Base-by-base conservation (phyloP, 2,888 invertebrate genomes). In the Macaria liturata region DNA sequence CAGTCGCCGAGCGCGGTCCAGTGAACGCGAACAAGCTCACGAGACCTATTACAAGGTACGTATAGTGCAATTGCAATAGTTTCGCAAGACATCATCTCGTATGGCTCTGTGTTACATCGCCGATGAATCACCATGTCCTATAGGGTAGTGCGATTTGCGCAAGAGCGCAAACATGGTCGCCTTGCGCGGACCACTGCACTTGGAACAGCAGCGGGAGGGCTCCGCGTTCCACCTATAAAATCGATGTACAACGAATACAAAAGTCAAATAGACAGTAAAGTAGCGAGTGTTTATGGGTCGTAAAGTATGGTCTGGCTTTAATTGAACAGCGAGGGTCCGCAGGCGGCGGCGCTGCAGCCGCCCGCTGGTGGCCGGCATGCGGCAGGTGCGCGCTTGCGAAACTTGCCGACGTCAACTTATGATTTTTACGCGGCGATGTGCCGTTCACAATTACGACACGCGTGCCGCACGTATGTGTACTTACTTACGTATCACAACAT, bases 401-500 rank as follows among this genome's bases (percentile, higher is more conserved):
- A 84, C 80, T 71, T 74, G 70, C 67, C 73, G 75, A 78, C 78
- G 80, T 78, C 82, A 78, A 75, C 81, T 68, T 80, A 81, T 80
- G 75, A 87, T 85, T 87, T 84, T 87, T 84, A 86, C 81, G 75
- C 69, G 71, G 62, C 76, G 70, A 78, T 74, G 74, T 73, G 72
- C 76, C 74, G 80, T 66, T 75, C 76, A 85, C 83, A 84, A 83
- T 88, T 86, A 82, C 85, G 78, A 80, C 80, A 84, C 75, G 75
- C 77, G 73, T 70, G 74, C 74, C 72, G 74, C 72, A 70, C 67
- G 71, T 76, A 80, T 77, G 75, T 77, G 75, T 78, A 72, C 72
- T n/a, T 53, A 56, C 56, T 49, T 45, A 63, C 57, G 59, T 60
- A 59, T 61, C 61, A 57, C 67, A 80, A 80, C 76, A 81, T 78